Conservation (phyloP, 2,888 invertebrate species). For the Notocelia uddmanniana region DNA sequence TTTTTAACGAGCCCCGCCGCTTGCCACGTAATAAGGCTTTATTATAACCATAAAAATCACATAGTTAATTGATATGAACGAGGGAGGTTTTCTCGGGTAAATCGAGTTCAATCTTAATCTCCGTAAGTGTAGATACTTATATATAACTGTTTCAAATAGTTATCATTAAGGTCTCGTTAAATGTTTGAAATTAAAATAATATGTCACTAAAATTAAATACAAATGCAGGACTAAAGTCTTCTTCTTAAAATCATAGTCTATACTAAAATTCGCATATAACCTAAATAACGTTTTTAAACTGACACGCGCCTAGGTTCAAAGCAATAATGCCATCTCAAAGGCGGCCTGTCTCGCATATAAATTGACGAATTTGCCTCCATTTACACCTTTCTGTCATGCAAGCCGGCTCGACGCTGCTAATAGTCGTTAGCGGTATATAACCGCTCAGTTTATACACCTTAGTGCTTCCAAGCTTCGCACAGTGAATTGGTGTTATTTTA, state of each 20-base stretch:
- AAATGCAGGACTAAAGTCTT: background rate
- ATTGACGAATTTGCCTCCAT: constrained; percentile 84
- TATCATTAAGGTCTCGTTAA: background rate
- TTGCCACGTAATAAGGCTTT: constrained; percentile 77
- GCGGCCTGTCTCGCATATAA: constrained; percentile 82
- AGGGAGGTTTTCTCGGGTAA: constrained; percentile 38
- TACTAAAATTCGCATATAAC: constrained; percentile 15
- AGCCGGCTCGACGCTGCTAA: constrained; percentile 59
- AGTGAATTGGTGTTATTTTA: constrained; percentile 5
- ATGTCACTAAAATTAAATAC: background rate
- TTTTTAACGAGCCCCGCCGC: constrained; percentile 80
- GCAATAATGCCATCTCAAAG: constrained; percentile 77
- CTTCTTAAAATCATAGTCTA: background rate
- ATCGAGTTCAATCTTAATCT: background rate
- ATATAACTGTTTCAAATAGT: too few relatives aligned
- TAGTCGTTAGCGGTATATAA: constrained; percentile 77
- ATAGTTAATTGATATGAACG: constrained; percentile 68
- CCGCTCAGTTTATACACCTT: constrained; percentile 70
- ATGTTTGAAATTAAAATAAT: background rate
- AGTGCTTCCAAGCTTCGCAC: constrained; percentile 47
- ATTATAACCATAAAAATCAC: constrained; percentile 73
- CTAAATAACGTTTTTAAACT: constrained; percentile 58
- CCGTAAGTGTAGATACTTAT: background rate
- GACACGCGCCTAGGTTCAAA: constrained; percentile 51
- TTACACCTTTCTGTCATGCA: constrained; percentile 78